These are phyloP conservation scores for Melanotaenia pygmaea DNA, from an alignment of 2,797 vertebrate genomes.

Conservation along the genomic window DNA sequence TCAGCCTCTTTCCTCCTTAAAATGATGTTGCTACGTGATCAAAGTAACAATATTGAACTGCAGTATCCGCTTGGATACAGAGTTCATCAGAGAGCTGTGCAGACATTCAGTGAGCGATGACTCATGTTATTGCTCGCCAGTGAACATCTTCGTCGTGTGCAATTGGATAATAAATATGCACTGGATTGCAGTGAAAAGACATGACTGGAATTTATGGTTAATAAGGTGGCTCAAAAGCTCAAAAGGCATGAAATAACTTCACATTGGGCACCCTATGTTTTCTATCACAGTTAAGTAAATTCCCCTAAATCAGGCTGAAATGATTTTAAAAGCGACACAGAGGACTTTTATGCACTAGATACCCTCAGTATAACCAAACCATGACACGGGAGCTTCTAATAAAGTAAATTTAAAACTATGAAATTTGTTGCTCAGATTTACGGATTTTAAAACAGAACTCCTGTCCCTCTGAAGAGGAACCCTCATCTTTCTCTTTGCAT, in stretches of 20 bases:
- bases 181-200: constrained; percentile 27
- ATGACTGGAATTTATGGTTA: constrained; percentile 54
- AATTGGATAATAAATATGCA: constrained; percentile 71
- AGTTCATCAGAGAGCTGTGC: constrained; percentile 12
- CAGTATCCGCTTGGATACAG: constrained; percentile 43
- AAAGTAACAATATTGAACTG: constrained; percentile 33
- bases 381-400: not conserved
- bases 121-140: constrained; percentile 52
- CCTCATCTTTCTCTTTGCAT: not conserved
- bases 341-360: not conserved
- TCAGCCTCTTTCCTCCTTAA: constrained; percentile 10
- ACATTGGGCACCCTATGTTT: constrained; percentile 27
- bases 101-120: constrained; percentile 27
- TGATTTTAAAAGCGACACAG: constrained; percentile 11
- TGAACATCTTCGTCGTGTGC: constrained; percentile 54
- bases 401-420: constrained; percentile 11
- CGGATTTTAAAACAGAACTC: not conserved
- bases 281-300: constrained; percentile 30
- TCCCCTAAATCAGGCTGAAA: constrained; percentile 22
- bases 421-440: constrained; percentile 9
- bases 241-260: constrained; percentile 45
- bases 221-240: constrained; percentile 17
- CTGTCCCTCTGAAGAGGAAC: not conserved
- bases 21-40: constrained; percentile 31
- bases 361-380: not conserved